Evolutionary conservation across 2,113 vertebrate genomes (phyloP), one percentile per base, ranked within the genome.

Genomic region (Antechinus flavipes): DNA sequence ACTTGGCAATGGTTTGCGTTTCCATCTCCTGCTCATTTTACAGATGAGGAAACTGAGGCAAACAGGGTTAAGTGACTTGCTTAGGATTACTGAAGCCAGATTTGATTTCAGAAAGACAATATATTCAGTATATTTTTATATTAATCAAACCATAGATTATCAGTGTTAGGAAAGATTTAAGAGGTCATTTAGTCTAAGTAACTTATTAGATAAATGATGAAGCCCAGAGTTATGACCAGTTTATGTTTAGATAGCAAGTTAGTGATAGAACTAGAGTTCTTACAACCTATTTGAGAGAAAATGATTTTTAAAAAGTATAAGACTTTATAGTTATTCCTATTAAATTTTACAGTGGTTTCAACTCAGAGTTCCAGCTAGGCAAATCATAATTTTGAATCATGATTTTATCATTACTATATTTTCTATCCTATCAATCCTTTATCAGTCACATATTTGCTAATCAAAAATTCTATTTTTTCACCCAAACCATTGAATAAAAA

Each of bases 391-490:
- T 90, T 95, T 93, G 19, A 9, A 56, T 76, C 0, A 84, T 61
- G 26, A 90, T 95, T 91, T 7, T 96, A 92, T 92, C 30, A 93
- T 58, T 94, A 92, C 53, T 50, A 54, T 91, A 11, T 84, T 42
- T 90, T 8, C 25, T 30, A 91, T 10, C 6, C 50, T 8, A 90
- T 92, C 56, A 25, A 4, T 3, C 14, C 8, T 91, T 93, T 68
- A 23, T 10, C 50, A 93, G 68, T 91, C 24, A 92, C 68, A 42
- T 68, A 93, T 91, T 90, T 91, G 24, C 90, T 76, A 92, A 53
- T 14, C 10, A 89, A 53, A 23, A 0, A 11, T 93, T 58, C 84
- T 68, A 8, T 93, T 42, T 89, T 91, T 54, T 89, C 19, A 93
- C 25, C 9, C n/a, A 91, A 61, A 42, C 90, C 26, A 90, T 91